Evolutionary conservation across 2,797 vertebrate genomes (phyloP), one percentile per base, ranked within the genome.

Genomic region (Typhlichthys eigenmanni): DNA sequence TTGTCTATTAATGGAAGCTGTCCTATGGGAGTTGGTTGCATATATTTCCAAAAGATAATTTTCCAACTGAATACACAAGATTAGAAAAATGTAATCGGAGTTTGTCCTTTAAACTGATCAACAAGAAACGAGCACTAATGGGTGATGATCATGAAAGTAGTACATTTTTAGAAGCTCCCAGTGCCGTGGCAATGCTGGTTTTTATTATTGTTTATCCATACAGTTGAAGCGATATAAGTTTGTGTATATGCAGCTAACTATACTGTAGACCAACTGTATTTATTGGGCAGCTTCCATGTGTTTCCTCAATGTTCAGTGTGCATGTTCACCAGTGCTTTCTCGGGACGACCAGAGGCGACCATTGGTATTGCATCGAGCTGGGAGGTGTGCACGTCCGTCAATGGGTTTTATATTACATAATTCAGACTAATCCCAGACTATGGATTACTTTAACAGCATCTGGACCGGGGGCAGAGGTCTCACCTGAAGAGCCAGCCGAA

Each of bases 391-490:
- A 43, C 5, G 8, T 48, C 12, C 17, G 56, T 17, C 13, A 48
- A 1, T 66, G 38, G 17, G 24, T 1, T 16, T 4, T 43, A 9
- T 43, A 43, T 1, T 49, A 7, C 55, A 62, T 2, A 50, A 9
- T 48, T 63, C 8, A 47, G 19, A 65, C 51, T 70, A 53, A 79
- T 76, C 38, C 14, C 13, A 16, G 52, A 32, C 13, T 65, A 17
- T 79, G 72, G 29, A 74, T 83, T 80, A 10, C 65, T 51, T 77
- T 51, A 58, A 54, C 81, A 88, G 83, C 85, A 76, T 79, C 75
- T 43, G 75, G 87, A 50, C 71, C 75, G 19, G 57, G 75, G 45
- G 56, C 67, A 67, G 83, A 82, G 66, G 34, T 69, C 0, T 0
- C 67, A 2, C 13, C 80, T 47, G 76, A 80, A 34, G 78, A 80